Evolutionary conservation across 2,888 invertebrate species (phyloP).

Genomic region (Onthophagus sagittarius): DNA sequence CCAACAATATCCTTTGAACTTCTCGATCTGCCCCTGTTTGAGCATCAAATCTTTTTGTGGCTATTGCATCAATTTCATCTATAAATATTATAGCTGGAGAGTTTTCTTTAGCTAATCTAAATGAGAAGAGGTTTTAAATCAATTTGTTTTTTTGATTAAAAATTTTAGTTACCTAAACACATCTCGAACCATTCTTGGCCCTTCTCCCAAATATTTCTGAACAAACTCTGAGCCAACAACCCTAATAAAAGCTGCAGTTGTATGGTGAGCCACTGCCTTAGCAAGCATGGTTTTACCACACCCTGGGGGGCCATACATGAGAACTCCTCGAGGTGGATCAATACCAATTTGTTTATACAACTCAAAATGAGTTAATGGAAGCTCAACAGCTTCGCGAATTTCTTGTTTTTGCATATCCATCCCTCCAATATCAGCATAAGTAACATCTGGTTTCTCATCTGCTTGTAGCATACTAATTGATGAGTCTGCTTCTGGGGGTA

Average conservation of each 20-base stretch:
- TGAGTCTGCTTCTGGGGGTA: constrained; percentile 98
- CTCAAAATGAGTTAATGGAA: constrained; percentile 97
- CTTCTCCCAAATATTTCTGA: constrained; percentile 98
- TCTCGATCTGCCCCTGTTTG: constrained; percentile 98
- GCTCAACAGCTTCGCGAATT: constrained; percentile 96
- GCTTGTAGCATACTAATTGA: constrained; percentile 98
- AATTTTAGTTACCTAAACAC: constrained; percentile 61
- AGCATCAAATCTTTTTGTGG: constrained; percentile 96
- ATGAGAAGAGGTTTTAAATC: no score
- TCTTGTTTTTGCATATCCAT: constrained; percentile 99
- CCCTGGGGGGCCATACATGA: constrained; percentile 99
- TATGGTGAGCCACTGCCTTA: constrained; percentile 97
- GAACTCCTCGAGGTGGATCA: constrained; percentile 95
- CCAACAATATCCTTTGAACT: constrained; percentile 95
- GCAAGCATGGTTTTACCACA: constrained; percentile 99
- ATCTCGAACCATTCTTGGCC: constrained; percentile 98
- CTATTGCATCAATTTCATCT: constrained; percentile 99
- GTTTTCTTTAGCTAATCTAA: constrained; percentile 95
- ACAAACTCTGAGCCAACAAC: constrained; percentile 99
- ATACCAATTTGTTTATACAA: constrained; percentile 98
- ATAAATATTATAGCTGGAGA: constrained; percentile 99
- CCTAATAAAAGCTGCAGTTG: constrained; percentile 96
- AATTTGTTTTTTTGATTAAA: no score
- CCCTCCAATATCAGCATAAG: constrained; percentile 97
- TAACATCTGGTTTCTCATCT: constrained; percentile 97